Base-by-base conservation (phyloP, 2,888 invertebrate species). In the Apamea crenata region DNA sequence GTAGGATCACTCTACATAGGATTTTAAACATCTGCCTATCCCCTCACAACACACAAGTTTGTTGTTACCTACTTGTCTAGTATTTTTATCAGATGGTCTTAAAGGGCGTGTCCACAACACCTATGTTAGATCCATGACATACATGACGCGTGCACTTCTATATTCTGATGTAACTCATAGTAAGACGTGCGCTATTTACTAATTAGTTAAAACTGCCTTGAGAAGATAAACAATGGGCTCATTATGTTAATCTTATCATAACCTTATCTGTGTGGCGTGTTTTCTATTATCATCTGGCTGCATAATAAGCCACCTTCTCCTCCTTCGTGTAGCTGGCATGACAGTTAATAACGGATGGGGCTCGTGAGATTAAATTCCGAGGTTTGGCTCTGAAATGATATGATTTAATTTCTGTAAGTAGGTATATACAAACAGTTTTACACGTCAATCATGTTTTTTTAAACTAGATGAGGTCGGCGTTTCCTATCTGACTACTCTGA, bases 181-280 rank as follows among this genome's bases (percentile, higher is more conserved):
- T 14, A 1, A 21, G n/a, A 63, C 75, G 50, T 75, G 75, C 16
- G 40, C 6, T 44, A 32, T 36, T 63, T 82, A 74, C 78, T 75
- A 82, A 79, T 74, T 50, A 61, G 40, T 44, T 18, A 44, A 74
- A 77, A 32, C 61, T 81, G 50, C 32, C 36, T 32, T 40, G 16
- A 50, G 18, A 36, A 40, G 50, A 21, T 32, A 32, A 61, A 61
- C 82, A 79, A 82, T 63, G 12, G 40, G n/a, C 32, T 50, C 78
- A n/a, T 81, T 81, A 74, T 81, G 74, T 16, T 74, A 74, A 61
- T 74, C 40, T 81, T 78, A 73, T 61, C 40, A n/a, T 16, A 50
- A 3, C 32, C 63, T 50, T 78, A 53, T 78, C 40, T 21, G 32
- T 53, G 1, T 18, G n/a, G 10, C 32, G 32, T 44, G 40, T 44